These are phyloP conservation scores for Spatula versicolor DNA, from an alignment of 2,797 vertebrate genomes.

Conservation along the genomic window DNA sequence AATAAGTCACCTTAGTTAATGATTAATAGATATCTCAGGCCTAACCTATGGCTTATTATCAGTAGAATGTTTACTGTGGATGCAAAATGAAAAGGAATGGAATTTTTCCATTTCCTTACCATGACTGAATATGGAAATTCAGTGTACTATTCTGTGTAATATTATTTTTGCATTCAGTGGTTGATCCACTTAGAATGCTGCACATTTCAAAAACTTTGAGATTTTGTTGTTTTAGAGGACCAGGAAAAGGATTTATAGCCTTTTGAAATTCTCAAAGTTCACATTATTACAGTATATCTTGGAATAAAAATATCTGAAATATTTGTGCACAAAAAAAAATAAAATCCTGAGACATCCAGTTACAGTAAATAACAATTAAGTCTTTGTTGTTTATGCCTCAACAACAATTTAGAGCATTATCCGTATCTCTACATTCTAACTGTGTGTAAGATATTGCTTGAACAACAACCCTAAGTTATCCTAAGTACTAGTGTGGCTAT, in stretches of 20 bases:
- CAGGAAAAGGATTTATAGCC: not conserved
- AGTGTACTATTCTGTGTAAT: not conserved
- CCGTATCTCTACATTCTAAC: not conserved
- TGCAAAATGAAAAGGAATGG: not conserved
- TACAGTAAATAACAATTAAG: not conserved
- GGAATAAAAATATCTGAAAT: not conserved
- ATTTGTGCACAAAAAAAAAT: not conserved
- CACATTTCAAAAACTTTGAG: not conserved
- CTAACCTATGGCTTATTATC: not conserved
- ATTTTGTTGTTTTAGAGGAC: accelerated
- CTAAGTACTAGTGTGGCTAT: not conserved
- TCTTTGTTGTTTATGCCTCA: not conserved
- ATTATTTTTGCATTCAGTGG: not conserved
- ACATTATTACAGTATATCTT: not conserved
- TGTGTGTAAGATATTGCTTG: not conserved
- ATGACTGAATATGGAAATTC: not conserved
- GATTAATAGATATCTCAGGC: not conserved
- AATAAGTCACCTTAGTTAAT: not conserved
- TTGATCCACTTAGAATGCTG: not conserved
- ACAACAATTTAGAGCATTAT: not conserved
- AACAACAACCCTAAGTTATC: not conserved
- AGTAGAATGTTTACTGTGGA: not conserved
- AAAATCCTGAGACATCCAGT: not conserved
- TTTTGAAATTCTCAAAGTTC: not conserved
- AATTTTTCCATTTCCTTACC: not conserved